These are phyloP conservation scores for Sakesphorus luctuosus DNA, from an alignment of 2,113 vertebrate genomes.

Conservation along the genomic window DNA sequence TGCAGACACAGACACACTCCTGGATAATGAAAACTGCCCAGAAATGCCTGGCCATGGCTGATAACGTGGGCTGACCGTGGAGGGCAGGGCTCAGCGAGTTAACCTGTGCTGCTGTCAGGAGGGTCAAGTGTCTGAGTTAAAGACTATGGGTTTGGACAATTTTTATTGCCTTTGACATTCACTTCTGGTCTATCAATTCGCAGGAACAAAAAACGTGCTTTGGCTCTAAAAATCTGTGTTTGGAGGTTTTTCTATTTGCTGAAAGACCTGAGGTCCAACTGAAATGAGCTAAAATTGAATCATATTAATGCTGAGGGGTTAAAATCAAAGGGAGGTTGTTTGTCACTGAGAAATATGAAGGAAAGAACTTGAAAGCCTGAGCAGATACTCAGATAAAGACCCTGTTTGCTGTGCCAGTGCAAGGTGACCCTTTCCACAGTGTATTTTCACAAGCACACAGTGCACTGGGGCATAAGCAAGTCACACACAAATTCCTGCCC, in stretches of 20 bases:
- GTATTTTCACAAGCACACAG: not conserved
- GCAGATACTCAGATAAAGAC: not conserved
- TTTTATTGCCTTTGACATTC: not conserved
- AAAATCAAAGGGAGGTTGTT: constrained; percentile 8
- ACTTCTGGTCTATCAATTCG: not conserved
- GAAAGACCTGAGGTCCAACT: not conserved
- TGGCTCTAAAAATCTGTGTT: not conserved
- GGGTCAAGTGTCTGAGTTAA: not conserved
- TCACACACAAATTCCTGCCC: not conserved
- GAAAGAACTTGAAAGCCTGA: not conserved
- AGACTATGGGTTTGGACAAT: not conserved
- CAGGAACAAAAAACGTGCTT: not conserved
- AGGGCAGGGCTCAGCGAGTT: not conserved
- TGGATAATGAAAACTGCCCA: not conserved
- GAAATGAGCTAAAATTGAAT: constrained; percentile 8
- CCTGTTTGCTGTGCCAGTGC: not conserved
- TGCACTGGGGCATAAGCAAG: rapidly evolving
- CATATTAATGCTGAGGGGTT: not conserved
- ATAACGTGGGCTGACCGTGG: not conserved
- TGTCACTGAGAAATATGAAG: not conserved
- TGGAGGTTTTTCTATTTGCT: not conserved
- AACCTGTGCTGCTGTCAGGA: not conserved
- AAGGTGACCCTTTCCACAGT: rapidly evolving
- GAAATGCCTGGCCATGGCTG: not conserved
- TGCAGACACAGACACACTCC: not conserved